Evolutionary conservation across 2,797 vertebrate genomes (phyloP).

Genomic region (Galagoides demidoff): DNA sequence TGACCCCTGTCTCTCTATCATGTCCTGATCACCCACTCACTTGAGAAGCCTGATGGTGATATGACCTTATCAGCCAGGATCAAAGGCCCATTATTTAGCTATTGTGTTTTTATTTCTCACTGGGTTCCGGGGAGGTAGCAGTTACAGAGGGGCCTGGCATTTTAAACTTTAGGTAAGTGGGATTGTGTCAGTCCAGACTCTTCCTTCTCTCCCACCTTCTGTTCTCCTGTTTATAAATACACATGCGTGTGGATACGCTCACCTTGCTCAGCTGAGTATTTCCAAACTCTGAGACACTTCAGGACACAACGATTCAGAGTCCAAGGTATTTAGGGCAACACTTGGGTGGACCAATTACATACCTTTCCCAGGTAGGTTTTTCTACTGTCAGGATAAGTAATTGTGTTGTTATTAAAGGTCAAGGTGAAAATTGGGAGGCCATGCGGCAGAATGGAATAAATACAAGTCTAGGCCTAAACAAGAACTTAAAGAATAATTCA

Average conservation of each 20-base stretch:
- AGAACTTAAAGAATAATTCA: neutral
- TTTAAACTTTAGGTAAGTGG: neutral
- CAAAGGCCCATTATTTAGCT: too few relatives aligned
- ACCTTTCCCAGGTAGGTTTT: neutral
- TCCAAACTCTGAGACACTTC: neutral
- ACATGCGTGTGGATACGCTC: rapidly evolving
- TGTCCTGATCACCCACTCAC: rapidly evolving
- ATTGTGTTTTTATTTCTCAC: neutral
- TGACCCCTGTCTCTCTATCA: neutral
- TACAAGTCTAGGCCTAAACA: neutral
- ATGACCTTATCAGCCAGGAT: rapidly evolving
- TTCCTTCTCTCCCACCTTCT: neutral
- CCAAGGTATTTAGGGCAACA: rapidly evolving
- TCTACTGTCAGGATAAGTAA: neutral
- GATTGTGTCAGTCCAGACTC: rapidly evolving
- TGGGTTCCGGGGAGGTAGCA: rapidly evolving
- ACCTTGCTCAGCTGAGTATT: too few relatives aligned
- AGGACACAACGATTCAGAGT: neutral
- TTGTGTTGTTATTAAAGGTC: neutral
- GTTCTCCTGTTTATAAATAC: rapidly evolving
- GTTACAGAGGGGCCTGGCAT: neutral
- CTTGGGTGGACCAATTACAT: rapidly evolving
- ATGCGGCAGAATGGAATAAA: neutral
- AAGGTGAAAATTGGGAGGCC: neutral
- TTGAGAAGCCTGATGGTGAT: neutral